A percentile compares a stretch with the other conserved stretches of the same genome.
phyloP scores from a whole-genome alignment of 2,797 vertebrate genomes.

The Lophotriccus pileatus region DNA sequence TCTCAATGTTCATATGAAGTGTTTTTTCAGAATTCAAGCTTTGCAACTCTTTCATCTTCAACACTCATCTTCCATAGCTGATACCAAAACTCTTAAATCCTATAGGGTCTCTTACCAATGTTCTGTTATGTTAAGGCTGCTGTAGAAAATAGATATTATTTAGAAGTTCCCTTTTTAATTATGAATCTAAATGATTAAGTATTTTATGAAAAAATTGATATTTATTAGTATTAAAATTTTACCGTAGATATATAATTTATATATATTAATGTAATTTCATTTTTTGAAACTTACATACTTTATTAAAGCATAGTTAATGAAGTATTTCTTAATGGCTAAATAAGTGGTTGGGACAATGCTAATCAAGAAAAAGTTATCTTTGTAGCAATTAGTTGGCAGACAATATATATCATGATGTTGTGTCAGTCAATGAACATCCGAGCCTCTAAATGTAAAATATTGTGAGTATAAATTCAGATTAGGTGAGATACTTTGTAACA shows the following conservation, averaged over 20 bases:
- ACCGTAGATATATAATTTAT: not conserved
- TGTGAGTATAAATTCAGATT: not conserved
- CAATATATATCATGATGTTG: not conserved
- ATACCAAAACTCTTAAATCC: not conserved
- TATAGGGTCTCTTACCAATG: not conserved
- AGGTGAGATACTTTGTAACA: not conserved
- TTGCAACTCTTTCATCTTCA: not conserved
- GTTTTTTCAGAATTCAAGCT: not conserved
- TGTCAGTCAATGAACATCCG: not conserved
- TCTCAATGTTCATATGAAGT: not conserved
- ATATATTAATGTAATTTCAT: not conserved
- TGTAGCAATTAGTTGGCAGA: not conserved
- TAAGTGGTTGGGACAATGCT: not conserved
- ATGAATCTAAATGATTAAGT: not conserved
- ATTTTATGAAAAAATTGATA: not conserved
- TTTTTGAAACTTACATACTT: not conserved
- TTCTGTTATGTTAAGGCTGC: not conserved
- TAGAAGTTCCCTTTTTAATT: not conserved
- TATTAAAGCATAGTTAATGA: not conserved
- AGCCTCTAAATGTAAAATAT: not conserved
- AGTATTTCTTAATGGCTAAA: not conserved
- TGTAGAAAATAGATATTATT: not conserved
- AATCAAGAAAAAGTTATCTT: not conserved
- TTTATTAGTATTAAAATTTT: not conserved
- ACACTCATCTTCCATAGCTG: not conserved